Percentiles rank a stretch among this genome's conserved stretches.
Evolutionary conservation across 30 jellyfish, hydroid and myxozoan species (phyloP).

Genomic region (Mastigias papua): DNA sequence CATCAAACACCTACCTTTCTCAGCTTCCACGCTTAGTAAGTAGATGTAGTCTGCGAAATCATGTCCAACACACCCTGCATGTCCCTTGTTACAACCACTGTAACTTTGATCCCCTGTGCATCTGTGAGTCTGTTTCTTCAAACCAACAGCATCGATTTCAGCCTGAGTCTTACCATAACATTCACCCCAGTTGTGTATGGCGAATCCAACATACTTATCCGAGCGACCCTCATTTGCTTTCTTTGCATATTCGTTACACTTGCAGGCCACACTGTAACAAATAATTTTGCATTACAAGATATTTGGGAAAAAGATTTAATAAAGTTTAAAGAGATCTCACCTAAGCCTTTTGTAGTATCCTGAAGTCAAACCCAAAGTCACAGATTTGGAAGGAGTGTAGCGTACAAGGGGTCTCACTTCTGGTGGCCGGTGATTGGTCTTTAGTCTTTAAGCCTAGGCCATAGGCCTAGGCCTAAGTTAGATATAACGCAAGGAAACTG

Average conservation of each 20-base stretch:
- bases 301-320: no score
- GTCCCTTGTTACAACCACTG: neutral
- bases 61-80: conserved; percentile 17
- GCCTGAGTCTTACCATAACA: conserved; percentile 35
- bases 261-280: conserved; percentile 34
- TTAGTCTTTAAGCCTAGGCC: no score
- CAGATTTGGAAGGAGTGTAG: no score
- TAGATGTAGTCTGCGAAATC: conserved; percentile 16
- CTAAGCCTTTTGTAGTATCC: no score
- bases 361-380: no score
- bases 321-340: no score
- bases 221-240: neutral
- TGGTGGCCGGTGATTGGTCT: no score
- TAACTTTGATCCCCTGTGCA: conserved; percentile 23
- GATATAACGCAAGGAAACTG: no score
- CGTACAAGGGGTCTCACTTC: no score
- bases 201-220: conserved; percentile 44
- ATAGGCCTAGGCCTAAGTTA: no score
- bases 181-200: conserved; percentile 51
- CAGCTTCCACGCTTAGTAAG: neutral
- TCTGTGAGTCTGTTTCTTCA: neutral
- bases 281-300: no score
- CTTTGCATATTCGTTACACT: conserved; percentile 4
- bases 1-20: neutral
- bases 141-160: conserved; percentile 8